A percentile compares a stretch with the other conserved stretches of the same genome.
Conservation (phyloP, 2,888 invertebrate species). For the Caenorhabditis zanzibari region DNA sequence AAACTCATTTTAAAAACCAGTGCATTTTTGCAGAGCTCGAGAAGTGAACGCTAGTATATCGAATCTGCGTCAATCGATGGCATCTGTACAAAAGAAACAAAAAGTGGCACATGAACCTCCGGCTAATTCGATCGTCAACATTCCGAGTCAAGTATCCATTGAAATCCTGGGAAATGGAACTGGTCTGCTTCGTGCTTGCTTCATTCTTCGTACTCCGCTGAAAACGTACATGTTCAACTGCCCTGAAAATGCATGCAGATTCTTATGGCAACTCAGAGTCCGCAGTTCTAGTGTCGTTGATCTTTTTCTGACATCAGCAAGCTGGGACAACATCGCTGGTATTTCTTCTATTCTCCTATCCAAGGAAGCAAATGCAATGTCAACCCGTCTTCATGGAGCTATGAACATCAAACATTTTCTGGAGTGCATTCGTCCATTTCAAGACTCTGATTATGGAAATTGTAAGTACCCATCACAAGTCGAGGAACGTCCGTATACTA, state of each 20-base stretch:
- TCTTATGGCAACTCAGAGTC: slow-evolving; percentile 75
- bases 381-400: slow-evolving; percentile 80
- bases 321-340: slow-evolving; percentile 81
- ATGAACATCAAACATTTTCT: slow-evolving; percentile 77
- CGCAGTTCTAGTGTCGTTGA: slow-evolving; percentile 74
- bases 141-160: slow-evolving; percentile 72
- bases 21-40: slow-evolving; percentile 67
- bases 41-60: slow-evolving; percentile 66
- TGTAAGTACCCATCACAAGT: slow-evolving; percentile 76
- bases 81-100: slow-evolving; percentile 71
- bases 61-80: slow-evolving; percentile 71
- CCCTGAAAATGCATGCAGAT: slow-evolving; percentile 78
- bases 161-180: slow-evolving; percentile 81
- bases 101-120: slow-evolving; percentile 62
- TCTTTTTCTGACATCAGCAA: slow-evolving; percentile 79
- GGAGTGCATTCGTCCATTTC: slow-evolving; percentile 80
- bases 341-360: slow-evolving; percentile 78
- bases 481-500: slow-evolving; percentile 71
- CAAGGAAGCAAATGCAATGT: slow-evolving; percentile 73
- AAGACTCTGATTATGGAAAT: slow-evolving; percentile 79
- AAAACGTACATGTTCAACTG: slow-evolving; percentile 81
- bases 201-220: slow-evolving; percentile 78
- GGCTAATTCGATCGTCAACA: slow-evolving; percentile 69
- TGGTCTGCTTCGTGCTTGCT: slow-evolving; percentile 76
- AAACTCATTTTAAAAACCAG: background rate